These are phyloP conservation scores for Decapterus maruadsi DNA, from an alignment of 2,797 vertebrate genomes.

Conservation along the genomic window DNA sequence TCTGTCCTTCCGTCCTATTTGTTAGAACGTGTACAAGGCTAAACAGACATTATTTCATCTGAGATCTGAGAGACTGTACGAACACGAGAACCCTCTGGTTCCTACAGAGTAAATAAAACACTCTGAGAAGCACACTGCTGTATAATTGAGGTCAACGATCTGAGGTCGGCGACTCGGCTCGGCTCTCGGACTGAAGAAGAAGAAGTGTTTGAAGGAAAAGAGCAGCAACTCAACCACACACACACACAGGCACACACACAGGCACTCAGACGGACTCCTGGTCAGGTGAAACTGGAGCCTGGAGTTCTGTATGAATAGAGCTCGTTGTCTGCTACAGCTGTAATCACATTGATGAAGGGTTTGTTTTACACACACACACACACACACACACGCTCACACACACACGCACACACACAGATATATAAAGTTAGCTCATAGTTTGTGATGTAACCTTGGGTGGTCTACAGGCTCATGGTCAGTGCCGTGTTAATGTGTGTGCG, in stretches of 20 bases:
- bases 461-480: slow-evolving; percentile 58
- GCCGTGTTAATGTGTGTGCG: background rate
- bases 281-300: slow-evolving; percentile 79
- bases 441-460: slow-evolving; percentile 71
- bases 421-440: slow-evolving; percentile 34
- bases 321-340: slow-evolving; percentile 80
- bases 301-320: slow-evolving; percentile 75
- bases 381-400: slow-evolving; percentile 33
- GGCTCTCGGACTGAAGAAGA: slow-evolving; percentile 24
- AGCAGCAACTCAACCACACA: slow-evolving; percentile 4
- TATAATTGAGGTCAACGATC: slow-evolving; percentile 64
- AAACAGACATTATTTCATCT: too few relatives aligned
- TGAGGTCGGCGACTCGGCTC: slow-evolving; percentile 37
- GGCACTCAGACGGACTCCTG: slow-evolving; percentile 49
- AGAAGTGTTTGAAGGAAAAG: slow-evolving; percentile 19
- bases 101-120: slow-evolving; percentile 2
- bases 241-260: slow-evolving; percentile 30
- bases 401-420: slow-evolving; percentile 25
- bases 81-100: slow-evolving; percentile 17
- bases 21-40: too few relatives aligned
- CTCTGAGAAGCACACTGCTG: slow-evolving; percentile 39
- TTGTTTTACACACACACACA: slow-evolving; percentile 61
- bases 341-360: slow-evolving; percentile 78
- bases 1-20: too few relatives aligned
- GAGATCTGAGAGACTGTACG: background rate